Percentiles rank a stretch among this genome's conserved stretches.
These are phyloP conservation scores for Gnathonemus echidnorhynchus DNA, from an alignment of 2,113 vertebrate species.

Conservation along the genomic window DNA sequence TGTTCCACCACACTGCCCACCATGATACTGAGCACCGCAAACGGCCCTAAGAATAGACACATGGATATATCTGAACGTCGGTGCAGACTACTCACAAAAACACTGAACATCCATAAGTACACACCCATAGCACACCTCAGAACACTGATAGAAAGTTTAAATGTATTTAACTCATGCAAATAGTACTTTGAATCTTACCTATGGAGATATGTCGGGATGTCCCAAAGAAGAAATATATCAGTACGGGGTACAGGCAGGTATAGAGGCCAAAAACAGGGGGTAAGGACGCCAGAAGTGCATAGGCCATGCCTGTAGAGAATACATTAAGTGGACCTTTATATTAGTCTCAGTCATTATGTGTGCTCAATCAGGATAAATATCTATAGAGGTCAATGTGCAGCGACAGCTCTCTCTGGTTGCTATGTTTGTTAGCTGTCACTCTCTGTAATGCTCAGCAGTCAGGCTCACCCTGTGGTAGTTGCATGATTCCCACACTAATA, in stretches of 20 bases:
- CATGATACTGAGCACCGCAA: slow-evolving; percentile 92
- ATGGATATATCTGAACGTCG: neutral
- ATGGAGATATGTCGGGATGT: slow-evolving; percentile 92
- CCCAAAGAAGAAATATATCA: slow-evolving; percentile 90
- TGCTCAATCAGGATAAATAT: neutral
- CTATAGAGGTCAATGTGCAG: neutral
- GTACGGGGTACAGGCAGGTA: slow-evolving; percentile 81
- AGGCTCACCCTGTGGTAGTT: slow-evolving; percentile 84
- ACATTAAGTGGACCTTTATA: neutral
- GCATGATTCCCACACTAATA: slow-evolving; percentile 95
- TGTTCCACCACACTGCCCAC: slow-evolving; percentile 81
- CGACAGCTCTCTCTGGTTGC: neutral
- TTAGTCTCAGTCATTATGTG: neutral
- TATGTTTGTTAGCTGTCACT: neutral
- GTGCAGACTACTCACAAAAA: neutral
- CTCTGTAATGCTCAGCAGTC: neutral
- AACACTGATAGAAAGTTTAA: neutral
- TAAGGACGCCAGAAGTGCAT: slow-evolving; percentile 84
- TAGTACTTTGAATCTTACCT: slow-evolving; percentile 55
- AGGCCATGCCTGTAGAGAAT: slow-evolving; percentile 75
- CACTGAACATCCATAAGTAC: neutral
- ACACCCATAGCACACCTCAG: neutral
- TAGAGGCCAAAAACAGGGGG: slow-evolving; percentile 87
- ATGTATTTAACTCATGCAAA: neutral
- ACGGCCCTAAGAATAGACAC: slow-evolving; percentile 69